phyloP scores from a whole-genome alignment of 1,140 invertebrate genomes.

The Bursaphelenchus mucronatus region DNA sequence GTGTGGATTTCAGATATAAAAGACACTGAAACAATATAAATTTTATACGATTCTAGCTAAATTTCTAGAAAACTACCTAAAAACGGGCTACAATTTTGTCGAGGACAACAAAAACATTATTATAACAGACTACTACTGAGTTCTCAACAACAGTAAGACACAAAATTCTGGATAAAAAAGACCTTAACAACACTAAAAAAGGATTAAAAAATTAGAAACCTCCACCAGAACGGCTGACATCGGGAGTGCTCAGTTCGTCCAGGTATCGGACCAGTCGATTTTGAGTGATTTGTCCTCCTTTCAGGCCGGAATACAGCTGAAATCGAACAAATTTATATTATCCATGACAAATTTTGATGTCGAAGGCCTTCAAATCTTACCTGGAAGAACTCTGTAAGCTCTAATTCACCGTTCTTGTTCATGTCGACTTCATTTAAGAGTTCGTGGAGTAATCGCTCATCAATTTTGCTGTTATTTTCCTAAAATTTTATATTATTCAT shows the following conservation, averaged over 20 bases:
- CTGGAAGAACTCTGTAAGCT: constrained; percentile 96
- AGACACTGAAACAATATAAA: too few relatives aligned
- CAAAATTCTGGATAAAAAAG: too few relatives aligned
- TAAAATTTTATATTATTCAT: constrained; percentile 63
- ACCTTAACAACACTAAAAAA: not conserved
- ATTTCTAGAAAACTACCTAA: too few relatives aligned
- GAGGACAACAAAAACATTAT: too few relatives aligned
- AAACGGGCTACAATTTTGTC: too few relatives aligned
- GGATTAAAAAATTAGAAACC: constrained; percentile 28
- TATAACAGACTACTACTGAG: too few relatives aligned
- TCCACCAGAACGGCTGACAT: constrained; percentile 41
- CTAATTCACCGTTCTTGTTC: constrained; percentile 98
- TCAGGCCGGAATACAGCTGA: constrained; percentile 58
- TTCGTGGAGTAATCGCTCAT: constrained; percentile 91
- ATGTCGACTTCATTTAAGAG: constrained; percentile 95
- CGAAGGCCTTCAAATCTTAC: constrained; percentile 65
- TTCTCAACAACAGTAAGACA: too few relatives aligned
- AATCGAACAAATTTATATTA: constrained; percentile 24
- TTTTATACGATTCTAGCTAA: too few relatives aligned
- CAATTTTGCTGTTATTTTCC: constrained; percentile 82
- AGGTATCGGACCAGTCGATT: constrained; percentile 58
- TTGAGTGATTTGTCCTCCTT: constrained; percentile 55
- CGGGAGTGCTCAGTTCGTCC: constrained; percentile 46
- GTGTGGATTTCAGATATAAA: too few relatives aligned
- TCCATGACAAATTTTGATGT: constrained; percentile 3